These are phyloP conservation scores for Glyptemys insculpta DNA, from an alignment of 2,797 vertebrate species.

Conservation along the genomic window DNA sequence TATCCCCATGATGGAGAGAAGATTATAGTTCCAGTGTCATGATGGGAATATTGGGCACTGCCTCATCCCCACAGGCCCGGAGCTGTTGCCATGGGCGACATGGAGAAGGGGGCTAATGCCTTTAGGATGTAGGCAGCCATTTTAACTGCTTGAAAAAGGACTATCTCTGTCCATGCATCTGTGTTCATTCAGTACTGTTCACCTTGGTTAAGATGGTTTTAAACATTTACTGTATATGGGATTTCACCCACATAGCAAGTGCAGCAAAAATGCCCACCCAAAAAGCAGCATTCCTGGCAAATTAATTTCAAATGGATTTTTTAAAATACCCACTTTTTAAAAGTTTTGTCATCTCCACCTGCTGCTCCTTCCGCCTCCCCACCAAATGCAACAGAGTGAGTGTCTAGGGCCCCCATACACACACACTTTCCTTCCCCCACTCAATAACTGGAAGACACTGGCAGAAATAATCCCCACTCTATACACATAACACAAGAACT, in stretches of 20 bases:
- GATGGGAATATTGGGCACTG: neutral
- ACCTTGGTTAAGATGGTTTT: neutral
- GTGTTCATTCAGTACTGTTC: neutral
- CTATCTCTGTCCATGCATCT: neutral
- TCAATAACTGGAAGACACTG: too few relatives aligned
- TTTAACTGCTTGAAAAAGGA: neutral
- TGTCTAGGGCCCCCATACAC: neutral
- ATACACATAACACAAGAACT: neutral
- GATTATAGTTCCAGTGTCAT: neutral
- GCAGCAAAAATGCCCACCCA: neutral
- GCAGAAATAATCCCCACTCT: too few relatives aligned
- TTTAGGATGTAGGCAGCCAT: neutral
- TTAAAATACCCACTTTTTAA: neutral
- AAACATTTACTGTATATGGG: neutral
- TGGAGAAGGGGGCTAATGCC: neutral
- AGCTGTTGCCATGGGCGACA: neutral
- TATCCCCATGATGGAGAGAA: accelerated
- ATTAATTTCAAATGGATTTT: neutral
- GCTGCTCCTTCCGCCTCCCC: neutral
- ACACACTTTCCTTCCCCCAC: too few relatives aligned
- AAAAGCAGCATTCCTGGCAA: neutral
- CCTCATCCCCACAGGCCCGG: neutral
- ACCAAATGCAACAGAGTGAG: neutral
- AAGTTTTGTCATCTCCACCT: neutral
- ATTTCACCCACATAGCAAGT: neutral